Percentiles rank a stretch among this genome's conserved stretches.
These are phyloP conservation scores for Polydesmus complanatus DNA, from an alignment of 2,888 invertebrate genomes.

Conservation along the genomic window DNA sequence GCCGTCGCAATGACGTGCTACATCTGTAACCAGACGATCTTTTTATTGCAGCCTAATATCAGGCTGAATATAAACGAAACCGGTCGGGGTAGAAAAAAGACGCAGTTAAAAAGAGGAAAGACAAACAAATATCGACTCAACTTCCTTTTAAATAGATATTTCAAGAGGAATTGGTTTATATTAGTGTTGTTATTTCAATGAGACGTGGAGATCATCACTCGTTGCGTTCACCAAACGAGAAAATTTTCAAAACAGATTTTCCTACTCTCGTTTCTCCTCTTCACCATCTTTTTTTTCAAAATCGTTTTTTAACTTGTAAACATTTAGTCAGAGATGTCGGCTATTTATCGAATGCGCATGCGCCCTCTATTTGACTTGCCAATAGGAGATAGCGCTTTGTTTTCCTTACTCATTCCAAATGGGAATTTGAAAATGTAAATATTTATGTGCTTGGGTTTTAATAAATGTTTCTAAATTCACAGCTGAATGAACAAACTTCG, in stretches of 20 bases:
- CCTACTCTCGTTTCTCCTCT: background rate
- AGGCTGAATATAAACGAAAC: background rate
- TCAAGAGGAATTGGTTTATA: background rate
- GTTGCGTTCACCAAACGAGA: background rate
- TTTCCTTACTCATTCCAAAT: background rate
- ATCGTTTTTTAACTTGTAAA: no score
- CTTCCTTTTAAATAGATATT: background rate
- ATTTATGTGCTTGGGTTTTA: background rate
- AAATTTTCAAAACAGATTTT: background rate
- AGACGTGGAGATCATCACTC: background rate
- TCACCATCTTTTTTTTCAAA: no score
- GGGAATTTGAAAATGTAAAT: background rate
- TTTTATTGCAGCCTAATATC: background rate
- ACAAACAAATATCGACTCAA: background rate
- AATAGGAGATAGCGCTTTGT: no score
- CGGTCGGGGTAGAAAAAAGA: background rate
- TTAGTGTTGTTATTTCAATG: background rate
- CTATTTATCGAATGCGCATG: no score
- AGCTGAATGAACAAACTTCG: background rate
- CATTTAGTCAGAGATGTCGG: no score
- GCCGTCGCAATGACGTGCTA: no score
- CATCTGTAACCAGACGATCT: no score
- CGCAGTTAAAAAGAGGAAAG: background rate
- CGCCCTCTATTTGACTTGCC: no score
- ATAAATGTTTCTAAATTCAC: background rate